Percentiles rank a stretch among this genome's conserved stretches.
These are phyloP conservation scores for Squalus acanthias DNA, from an alignment of 2,797 vertebrate genomes.

Conservation along the genomic window DNA sequence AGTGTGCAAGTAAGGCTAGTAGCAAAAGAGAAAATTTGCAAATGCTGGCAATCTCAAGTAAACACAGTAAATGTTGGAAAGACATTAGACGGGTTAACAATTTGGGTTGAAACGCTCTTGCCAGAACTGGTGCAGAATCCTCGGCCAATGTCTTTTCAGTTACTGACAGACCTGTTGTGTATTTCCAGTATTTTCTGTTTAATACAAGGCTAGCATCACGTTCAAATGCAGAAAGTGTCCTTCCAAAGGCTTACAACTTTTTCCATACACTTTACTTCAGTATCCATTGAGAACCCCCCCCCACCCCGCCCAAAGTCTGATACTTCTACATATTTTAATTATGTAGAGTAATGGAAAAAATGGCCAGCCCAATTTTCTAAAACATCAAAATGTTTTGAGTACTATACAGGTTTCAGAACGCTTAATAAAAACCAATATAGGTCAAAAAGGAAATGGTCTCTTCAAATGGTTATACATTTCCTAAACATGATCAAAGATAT, in stretches of 20 bases:
- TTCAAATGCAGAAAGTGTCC: background rate
- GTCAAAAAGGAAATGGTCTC: background rate
- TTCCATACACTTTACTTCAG: background rate
- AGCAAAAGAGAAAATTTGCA: background rate
- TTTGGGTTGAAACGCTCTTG: background rate
- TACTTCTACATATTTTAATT: background rate
- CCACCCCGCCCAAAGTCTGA: background rate
- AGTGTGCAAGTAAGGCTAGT: constrained; percentile 20
- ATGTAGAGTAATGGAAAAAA: background rate
- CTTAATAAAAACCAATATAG: background rate
- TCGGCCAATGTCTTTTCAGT: background rate
- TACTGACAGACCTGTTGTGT: background rate
- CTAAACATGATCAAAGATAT: background rate
- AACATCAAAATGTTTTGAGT: background rate
- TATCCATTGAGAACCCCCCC: background rate
- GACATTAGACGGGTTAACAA: background rate
- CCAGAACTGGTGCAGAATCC: background rate
- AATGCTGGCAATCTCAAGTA: background rate
- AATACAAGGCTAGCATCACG: background rate
- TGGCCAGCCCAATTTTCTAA: background rate
- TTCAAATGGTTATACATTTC: background rate
- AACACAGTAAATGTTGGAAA: background rate
- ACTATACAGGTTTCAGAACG: background rate
- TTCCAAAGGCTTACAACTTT: background rate
- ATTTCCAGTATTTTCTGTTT: background rate